phyloP scores from a whole-genome alignment of 2,113 vertebrate genomes.

The Brachypodius melanocephalos region DNA sequence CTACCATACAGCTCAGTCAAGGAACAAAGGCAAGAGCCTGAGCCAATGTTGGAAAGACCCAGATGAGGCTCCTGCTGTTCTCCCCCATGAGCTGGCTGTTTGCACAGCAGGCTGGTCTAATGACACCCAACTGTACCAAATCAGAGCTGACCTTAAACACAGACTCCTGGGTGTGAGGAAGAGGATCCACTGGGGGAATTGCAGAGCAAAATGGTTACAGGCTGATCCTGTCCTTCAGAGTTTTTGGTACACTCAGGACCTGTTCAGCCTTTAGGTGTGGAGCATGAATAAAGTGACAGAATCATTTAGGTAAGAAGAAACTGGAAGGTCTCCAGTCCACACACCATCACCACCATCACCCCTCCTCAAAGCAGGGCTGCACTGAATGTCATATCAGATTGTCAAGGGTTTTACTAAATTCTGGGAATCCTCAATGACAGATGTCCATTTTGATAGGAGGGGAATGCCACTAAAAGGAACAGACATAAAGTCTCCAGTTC shows the following conservation, averaged over 20 bases:
- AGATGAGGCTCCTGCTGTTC: background rate
- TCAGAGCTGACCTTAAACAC: background rate
- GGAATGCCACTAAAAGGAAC: background rate
- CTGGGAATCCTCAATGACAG: background rate
- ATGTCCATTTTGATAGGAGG: background rate
- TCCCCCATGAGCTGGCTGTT: background rate
- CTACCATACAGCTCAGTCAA: background rate
- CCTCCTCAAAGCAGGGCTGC: background rate
- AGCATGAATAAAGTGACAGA: background rate
- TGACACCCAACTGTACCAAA: background rate
- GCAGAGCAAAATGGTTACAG: background rate
- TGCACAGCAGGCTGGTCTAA: background rate
- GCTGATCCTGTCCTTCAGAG: background rate
- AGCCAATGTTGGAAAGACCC: fast-evolving
- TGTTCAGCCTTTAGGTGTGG: background rate
- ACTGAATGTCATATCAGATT: background rate
- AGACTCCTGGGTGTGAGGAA: background rate
- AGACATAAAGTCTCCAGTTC: background rate
- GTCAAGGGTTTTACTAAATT: background rate
- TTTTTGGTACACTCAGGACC: background rate
- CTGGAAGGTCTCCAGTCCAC: background rate
- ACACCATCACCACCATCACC: background rate
- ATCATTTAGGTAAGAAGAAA: background rate
- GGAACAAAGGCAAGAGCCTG: background rate
- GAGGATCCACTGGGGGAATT: background rate